These are phyloP conservation scores for Thecocarcelia acutangulata DNA, from an alignment of 2,888 invertebrate genomes.

Conservation along the genomic window DNA sequence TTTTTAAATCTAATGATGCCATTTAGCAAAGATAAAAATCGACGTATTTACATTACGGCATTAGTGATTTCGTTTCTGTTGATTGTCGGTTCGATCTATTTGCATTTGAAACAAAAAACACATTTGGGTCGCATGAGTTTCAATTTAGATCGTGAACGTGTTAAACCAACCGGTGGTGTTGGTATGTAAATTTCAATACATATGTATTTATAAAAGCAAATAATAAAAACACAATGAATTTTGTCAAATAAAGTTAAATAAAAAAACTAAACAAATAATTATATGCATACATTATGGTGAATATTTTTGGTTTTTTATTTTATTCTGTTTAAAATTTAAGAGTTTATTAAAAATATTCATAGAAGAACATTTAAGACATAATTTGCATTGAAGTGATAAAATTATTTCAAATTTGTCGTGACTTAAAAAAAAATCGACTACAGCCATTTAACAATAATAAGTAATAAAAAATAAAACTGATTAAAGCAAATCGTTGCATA, in stretches of 20 bases:
- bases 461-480: too few species aligned
- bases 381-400: constrained; percentile 23
- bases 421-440: background rate
- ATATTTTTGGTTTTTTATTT: constrained; percentile 13
- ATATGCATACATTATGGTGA: constrained; percentile 45
- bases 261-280: background rate
- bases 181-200: constrained; percentile 64
- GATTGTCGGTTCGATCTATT: constrained; percentile 74
- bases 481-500: too few species aligned
- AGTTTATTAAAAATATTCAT: background rate
- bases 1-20: constrained; percentile 34
- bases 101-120: constrained; percentile 74
- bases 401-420: background rate
- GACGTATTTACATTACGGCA: constrained; percentile 70
- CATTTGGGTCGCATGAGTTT: constrained; percentile 74
- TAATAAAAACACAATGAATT: constrained; percentile 5
- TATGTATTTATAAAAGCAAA: constrained; percentile 12
- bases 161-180: constrained; percentile 69
- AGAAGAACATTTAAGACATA: background rate
- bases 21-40: constrained; percentile 60
- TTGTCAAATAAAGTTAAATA: background rate
- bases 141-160: constrained; percentile 51
- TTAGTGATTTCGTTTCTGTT: constrained; percentile 73
- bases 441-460: too few species aligned
- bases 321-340: background rate